Conservation (phyloP, 2,888 invertebrate species). For the Ptychoptera albimana region DNA sequence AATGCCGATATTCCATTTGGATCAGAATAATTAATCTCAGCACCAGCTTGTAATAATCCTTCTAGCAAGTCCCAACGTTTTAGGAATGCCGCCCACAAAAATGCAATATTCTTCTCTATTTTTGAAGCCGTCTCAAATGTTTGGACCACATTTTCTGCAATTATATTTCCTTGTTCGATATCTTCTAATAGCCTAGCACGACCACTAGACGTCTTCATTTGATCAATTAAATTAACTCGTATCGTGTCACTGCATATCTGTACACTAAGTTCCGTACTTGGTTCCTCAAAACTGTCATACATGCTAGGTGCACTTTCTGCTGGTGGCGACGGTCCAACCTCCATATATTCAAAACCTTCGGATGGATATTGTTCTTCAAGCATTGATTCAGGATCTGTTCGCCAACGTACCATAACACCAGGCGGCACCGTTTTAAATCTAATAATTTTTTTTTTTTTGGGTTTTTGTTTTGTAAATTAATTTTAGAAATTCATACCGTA, state of each 20-base stretch:
- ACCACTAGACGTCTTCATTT: slow-evolving; percentile 53
- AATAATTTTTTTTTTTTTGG: slow-evolving; percentile 8
- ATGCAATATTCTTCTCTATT: slow-evolving; percentile 51
- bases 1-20: slow-evolving; percentile 57
- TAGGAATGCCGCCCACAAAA: slow-evolving; percentile 60
- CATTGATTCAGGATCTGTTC: slow-evolving; percentile 36
- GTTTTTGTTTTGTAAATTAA: too few relatives aligned
- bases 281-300: slow-evolving; percentile 67
- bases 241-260: slow-evolving; percentile 60
- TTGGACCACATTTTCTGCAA: slow-evolving; percentile 36
- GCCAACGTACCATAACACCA: slow-evolving; percentile 38
- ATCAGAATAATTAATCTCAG: slow-evolving; percentile 53
- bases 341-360: slow-evolving; percentile 54
- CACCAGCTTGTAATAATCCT: slow-evolving; percentile 46
- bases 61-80: slow-evolving; percentile 50
- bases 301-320: slow-evolving; percentile 66
- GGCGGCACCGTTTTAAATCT: slow-evolving; percentile 34
- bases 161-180: slow-evolving; percentile 50
- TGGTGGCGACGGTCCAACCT: slow-evolving; percentile 63
- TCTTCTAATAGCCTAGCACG: slow-evolving; percentile 53
- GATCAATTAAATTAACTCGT: slow-evolving; percentile 55
- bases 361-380: slow-evolving; percentile 52
- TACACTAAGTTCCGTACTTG: slow-evolving; percentile 49
- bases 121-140: slow-evolving; percentile 41
- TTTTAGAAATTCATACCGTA: too few relatives aligned